A percentile compares a stretch with the other conserved stretches of the same genome.
Conservation (phyloP, 2,888 invertebrate species). For the Mythimna ferrago region DNA sequence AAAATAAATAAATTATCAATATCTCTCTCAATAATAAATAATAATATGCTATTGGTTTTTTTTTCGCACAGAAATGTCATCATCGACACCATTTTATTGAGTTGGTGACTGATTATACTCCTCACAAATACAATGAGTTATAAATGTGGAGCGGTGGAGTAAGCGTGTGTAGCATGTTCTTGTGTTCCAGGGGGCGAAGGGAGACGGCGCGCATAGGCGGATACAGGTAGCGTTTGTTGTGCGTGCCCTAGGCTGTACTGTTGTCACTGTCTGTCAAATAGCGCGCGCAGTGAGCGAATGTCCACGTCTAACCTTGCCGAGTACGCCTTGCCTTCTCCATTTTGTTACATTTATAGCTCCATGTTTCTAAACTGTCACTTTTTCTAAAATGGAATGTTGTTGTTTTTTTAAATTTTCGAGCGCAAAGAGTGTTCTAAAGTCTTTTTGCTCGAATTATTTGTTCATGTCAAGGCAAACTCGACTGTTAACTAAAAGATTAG, state of each 20-base stretch:
- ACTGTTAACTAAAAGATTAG: conserved; percentile 77
- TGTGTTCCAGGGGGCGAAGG: conserved; percentile 90
- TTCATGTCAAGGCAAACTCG: conserved; percentile 73
- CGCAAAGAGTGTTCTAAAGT: conserved; percentile 35
- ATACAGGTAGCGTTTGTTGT: conserved; percentile 90
- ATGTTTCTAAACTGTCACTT: not conserved
- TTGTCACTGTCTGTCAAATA: conserved; percentile 89
- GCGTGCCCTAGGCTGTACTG: conserved; percentile 91
- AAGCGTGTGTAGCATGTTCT: conserved; percentile 88
- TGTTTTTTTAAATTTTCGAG: not conserved
- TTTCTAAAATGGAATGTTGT: not conserved
- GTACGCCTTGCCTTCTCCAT: conserved; percentile 66
- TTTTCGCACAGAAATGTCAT: not conserved
- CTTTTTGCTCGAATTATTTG: conserved; percentile 21
- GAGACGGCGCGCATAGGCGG: conserved; percentile 88
- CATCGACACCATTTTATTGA: not conserved
- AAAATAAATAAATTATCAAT: not conserved
- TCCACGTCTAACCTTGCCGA: conserved; percentile 81
- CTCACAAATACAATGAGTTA: conserved; percentile 43
- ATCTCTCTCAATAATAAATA: not conserved
- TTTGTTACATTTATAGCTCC: conserved; percentile 38
- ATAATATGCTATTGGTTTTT: too few species aligned
- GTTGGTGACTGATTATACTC: conserved; percentile 1
- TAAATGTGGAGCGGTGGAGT: conserved; percentile 75
- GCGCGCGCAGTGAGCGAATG: conserved; percentile 86